These are phyloP conservation scores for Galbula dea DNA, from an alignment of 2,113 vertebrate species.

Conservation along the genomic window DNA sequence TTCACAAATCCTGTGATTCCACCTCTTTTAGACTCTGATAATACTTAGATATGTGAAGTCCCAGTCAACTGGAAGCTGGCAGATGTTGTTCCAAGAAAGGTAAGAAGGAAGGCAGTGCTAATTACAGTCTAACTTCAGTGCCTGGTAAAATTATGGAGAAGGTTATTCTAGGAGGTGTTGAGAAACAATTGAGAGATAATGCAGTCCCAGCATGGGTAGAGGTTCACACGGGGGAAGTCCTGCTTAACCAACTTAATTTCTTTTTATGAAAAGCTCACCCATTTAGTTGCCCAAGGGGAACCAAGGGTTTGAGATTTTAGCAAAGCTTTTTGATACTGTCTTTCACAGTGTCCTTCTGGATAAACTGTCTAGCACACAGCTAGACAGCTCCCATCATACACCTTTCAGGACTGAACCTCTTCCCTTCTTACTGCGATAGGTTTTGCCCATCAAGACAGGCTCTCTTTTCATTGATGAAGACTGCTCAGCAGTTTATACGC, in stretches of 20 bases:
- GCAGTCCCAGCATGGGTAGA: background rate
- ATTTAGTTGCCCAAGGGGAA: background rate
- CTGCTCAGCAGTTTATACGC: conserved; percentile 80
- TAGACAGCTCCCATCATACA: background rate
- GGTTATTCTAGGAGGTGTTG: background rate
- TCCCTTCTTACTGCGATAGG: conserved; percentile 47
- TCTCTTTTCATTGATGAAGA: conserved; percentile 79
- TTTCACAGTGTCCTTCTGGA: background rate
- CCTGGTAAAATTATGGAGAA: background rate
- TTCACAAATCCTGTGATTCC: background rate
- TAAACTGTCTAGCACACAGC: background rate
- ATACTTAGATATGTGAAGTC: background rate
- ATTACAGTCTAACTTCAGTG: background rate
- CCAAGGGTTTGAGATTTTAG: background rate
- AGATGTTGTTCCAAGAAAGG: background rate
- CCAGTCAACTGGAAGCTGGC: background rate
- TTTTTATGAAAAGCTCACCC: background rate
- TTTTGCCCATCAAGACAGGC: conserved; percentile 75
- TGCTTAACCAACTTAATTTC: background rate
- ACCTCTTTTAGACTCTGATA: background rate
- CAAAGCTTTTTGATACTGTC: background rate
- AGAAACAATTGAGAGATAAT: background rate
- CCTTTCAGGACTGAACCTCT: background rate
- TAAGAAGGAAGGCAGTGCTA: background rate
- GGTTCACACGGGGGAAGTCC: background rate